phyloP scores from a whole-genome alignment of 2,888 invertebrate genomes.

The Nasonia oneida region DNA sequence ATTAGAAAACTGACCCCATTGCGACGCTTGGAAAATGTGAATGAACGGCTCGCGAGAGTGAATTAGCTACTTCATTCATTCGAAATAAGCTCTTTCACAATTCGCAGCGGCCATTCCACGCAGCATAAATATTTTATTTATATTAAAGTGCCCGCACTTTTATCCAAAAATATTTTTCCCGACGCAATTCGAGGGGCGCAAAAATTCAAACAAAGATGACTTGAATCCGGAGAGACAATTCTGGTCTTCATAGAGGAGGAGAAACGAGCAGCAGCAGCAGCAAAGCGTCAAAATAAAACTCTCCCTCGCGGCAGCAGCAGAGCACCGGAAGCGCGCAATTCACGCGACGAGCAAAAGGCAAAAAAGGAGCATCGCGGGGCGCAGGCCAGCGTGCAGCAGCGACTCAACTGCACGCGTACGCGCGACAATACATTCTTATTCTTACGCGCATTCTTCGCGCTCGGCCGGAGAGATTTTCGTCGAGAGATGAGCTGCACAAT shows the following conservation, averaged over 20 bases:
- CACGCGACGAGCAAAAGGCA: conserved; percentile 34
- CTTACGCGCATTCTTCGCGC: conserved; percentile 36
- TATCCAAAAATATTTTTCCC: not conserved
- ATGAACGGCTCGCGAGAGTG: conserved; percentile 52
- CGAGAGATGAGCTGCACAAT: conserved; percentile 50
- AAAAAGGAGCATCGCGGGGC: not conserved
- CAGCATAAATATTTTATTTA: conserved; percentile 1
- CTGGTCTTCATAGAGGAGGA: not conserved
- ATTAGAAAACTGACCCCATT: conserved; percentile 59
- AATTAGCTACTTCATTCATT: conserved; percentile 58
- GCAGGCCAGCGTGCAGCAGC: not conserved
- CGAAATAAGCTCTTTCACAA: conserved; percentile 46
- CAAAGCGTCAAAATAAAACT: conserved; percentile 52
- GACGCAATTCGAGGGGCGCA: not conserved
- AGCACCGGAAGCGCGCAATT: conserved; percentile 60
- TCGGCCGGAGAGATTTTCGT: conserved; percentile 36
- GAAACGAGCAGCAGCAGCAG: conserved; percentile 22
- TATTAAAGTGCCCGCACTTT: too few species aligned
- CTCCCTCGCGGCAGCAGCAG: not conserved
- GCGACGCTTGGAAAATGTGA: conserved; percentile 56
- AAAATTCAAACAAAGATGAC: not conserved
- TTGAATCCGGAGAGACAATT: not conserved
- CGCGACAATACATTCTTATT: conserved; percentile 51
- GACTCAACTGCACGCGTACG: conserved; percentile 13
- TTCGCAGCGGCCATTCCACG: not conserved